Conservation (phyloP, 2,797 vertebrate species). For the Balearica regulorum region DNA sequence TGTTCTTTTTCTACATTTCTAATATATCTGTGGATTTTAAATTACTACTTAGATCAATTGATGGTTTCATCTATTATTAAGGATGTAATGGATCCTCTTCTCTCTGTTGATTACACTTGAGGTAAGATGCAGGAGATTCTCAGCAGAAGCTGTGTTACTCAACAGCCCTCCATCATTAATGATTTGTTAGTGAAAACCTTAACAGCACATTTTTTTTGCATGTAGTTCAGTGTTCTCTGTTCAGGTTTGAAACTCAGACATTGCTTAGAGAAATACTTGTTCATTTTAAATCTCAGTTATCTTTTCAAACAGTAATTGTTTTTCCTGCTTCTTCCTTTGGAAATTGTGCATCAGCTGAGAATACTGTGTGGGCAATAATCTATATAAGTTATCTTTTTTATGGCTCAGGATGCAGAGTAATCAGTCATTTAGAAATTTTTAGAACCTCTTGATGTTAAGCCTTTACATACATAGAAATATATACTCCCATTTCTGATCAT, state of each 20-base stretch:
- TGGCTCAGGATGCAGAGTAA: neutral
- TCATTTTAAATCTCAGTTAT: neutral
- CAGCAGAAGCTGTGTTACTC: constrained; percentile 25
- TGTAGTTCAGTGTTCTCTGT: neutral
- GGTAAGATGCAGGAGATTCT: constrained; percentile 23
- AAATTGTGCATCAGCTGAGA: neutral
- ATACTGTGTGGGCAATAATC: neutral
- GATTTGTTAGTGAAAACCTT: neutral
- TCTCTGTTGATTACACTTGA: constrained; percentile 46
- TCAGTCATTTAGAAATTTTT: neutral
- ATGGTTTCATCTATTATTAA: constrained; percentile 63
- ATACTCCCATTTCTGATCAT: neutral
- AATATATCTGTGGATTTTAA: constrained; percentile 47
- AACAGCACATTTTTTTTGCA: neutral
- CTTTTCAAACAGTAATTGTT: neutral
- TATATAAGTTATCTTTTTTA: neutral
- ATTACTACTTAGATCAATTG: constrained; percentile 50
- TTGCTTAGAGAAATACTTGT: neutral
- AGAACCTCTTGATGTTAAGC: neutral
- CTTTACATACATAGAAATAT: neutral
- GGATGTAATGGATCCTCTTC: constrained; percentile 22
- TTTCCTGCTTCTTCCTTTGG: neutral
- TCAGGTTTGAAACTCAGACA: neutral
- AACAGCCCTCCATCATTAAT: neutral
- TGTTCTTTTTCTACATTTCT: constrained; percentile 18